Evolutionary conservation across 2,797 vertebrate species (phyloP), one percentile per base, ranked within the genome.

Genomic region (Helarctos malayanus): DNA sequence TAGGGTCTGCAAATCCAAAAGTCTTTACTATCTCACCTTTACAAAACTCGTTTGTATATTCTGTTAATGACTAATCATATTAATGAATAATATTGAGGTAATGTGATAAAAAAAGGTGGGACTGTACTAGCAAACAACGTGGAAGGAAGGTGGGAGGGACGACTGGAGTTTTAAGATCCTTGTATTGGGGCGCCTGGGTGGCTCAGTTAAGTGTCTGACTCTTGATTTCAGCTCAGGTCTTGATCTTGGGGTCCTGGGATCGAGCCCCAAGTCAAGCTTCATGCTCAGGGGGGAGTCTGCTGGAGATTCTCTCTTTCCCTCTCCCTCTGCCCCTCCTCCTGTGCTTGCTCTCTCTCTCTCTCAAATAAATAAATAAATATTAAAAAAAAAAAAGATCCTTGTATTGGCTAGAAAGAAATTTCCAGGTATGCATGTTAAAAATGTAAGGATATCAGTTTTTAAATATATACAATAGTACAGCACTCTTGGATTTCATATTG

Each of bases 21-120:
- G 54, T 88, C 94, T 80, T 95, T 92, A 83, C 56, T 68, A 59
- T 79, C 45, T 23, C 18, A 83, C 54, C 52, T 94, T 92, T 91
- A 82, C 14, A 89, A 54, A 93, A 85, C 8, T 84, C 65, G 13
- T 57, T 95, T 52, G 27, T 14, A 41, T 71, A 78, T n/a, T 76
- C 65, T 69, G 76, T 87, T 95, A 88, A 65, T 35, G 38, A 81
- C 14, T 82, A 54, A 89, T 69, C 65, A 76, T 27, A 47, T 79
- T 61, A 73, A 78, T 97, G 57, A 93, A 23, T 88, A 94, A 83
- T 83, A 54, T 93, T 25, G 13, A 1, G 18, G 12, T 96, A 45
- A 76, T 54, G 2, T 86, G 23, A 81, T 83, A 35, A 21, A 63
- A 89, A 88, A 81, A 75, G 2, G 4, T 65, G 56, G 23, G 10